Evolutionary conservation across 2,888 invertebrate genomes (phyloP).

Genomic region (Periphyllus acericola): DNA sequence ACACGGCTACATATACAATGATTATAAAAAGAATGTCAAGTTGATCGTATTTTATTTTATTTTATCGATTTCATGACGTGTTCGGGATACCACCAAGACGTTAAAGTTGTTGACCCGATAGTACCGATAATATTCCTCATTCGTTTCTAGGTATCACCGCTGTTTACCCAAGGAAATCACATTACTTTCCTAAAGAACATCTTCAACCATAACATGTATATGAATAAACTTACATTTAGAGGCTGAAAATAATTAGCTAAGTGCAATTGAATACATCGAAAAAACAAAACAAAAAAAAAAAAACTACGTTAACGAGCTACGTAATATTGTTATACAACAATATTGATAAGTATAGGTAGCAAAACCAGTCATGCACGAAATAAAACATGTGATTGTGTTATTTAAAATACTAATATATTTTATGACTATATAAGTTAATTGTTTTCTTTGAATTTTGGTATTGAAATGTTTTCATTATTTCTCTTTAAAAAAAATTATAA

Average conservation of each 20-base stretch:
- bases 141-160: neutral
- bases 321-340: neutral
- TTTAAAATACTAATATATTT: neutral
- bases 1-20: too few relatives aligned
- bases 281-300: slow-evolving; percentile 7
- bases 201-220: neutral
- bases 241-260: slow-evolving; percentile 4
- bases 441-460: neutral
- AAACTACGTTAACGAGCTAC: slow-evolving; percentile 1
- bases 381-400: neutral
- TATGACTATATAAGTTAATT: neutral
- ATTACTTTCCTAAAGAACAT: neutral
- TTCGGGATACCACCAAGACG: too few relatives aligned
- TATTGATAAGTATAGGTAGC: slow-evolving; percentile 14
- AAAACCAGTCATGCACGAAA: neutral
- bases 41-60: too few relatives aligned
- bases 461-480: neutral
- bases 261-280: neutral
- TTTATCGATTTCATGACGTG: too few relatives aligned
- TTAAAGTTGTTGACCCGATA: neutral
- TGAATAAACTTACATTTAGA: neutral
- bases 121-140: neutral
- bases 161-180: neutral
- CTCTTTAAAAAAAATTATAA: neutral
- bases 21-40: too few relatives aligned